Percentiles rank a stretch among this genome's conserved stretches.
Conservation (phyloP, 2,113 vertebrate genomes). For the Glaucomys volans region DNA sequence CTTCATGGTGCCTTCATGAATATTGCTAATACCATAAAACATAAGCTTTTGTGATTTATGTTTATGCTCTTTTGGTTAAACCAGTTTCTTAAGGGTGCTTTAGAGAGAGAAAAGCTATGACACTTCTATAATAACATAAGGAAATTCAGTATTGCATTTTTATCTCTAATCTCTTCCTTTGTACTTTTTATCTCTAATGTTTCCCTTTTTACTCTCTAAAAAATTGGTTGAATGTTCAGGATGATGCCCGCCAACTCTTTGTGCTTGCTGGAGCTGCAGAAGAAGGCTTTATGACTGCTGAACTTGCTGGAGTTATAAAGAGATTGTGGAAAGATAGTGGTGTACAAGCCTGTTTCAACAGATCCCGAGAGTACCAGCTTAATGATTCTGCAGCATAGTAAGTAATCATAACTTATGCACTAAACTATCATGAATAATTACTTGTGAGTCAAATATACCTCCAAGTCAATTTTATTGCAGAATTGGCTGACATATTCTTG, state of each 20-base stretch:
- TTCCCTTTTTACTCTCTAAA: background rate
- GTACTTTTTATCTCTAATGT: background rate
- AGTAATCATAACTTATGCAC: conserved; percentile 83
- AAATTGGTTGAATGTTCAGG: conserved; percentile 85
- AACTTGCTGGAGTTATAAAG: conserved; percentile 98
- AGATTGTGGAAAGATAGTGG: conserved; percentile 97
- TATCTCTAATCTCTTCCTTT: background rate
- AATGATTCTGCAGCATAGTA: conserved; percentile 99
- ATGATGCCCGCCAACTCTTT: conserved; percentile 98
- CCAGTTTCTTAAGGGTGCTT: background rate
- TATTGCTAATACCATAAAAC: background rate
- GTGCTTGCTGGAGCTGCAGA: conserved; percentile 97
- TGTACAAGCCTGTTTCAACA: conserved; percentile 97
- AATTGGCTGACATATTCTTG: conserved; percentile 22
- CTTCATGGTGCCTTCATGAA: background rate
- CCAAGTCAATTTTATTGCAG: background rate
- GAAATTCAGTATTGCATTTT: background rate
- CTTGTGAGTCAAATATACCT: background rate
- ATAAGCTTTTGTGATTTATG: background rate
- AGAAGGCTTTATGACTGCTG: conserved; percentile 98
- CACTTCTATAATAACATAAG: background rate
- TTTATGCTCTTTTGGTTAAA: background rate
- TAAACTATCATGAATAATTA: conserved; percentile 19
- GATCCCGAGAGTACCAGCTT: conserved; percentile 98
- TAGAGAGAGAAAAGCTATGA: background rate